Evolutionary conservation across 1,140 invertebrate species (phyloP), one percentile per base, ranked within the genome.

Genomic region (Mercenaria mercenaria): DNA sequence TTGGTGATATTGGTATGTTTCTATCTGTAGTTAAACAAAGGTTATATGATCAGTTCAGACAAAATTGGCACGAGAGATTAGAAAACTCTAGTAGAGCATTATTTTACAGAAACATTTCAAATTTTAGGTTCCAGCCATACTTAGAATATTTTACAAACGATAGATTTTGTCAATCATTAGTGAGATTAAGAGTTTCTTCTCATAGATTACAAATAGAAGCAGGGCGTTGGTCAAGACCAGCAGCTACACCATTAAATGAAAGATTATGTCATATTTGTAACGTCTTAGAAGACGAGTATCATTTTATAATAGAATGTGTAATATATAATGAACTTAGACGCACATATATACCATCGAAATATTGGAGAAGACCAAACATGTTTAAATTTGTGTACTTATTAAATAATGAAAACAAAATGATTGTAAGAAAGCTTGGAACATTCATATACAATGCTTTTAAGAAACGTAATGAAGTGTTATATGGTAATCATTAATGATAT

Each of bases 21-120:
- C 23, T 37, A 15, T 23, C 32, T 39, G 18, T 23, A 41, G 32
- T 76, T 0, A 77, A 41, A 29, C 74, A 77, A n/a, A 39, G 74
- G 23, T 47, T 77, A 43, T 39, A 77, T 43, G 74, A 77, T 23
- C 37, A 39, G 29, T 77, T 39, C 41, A 34, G 34, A 47, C 74
- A 77, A 29, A 77, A 77, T n/a, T 77, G 39, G 74, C 15, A 39
- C 23, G 43, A 11, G 2, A 39, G 74, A 77, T 77, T 77, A 43
- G 41, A 47, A 29, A 47, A 20, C 29, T 41, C 39, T 47, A 43
- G 39, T 43, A 77, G 74, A n/a, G 59, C 59, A 23, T 29, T 61
- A 61, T 61, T 61, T 61, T 61, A 61, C 29, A 61, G 29, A n/a
- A 61, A 61, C 59, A 61, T 61, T 61, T n/a, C 23, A 61, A n/a